Evolutionary conservation across 2,888 invertebrate genomes (phyloP), one percentile per base, ranked within the genome.

Genomic region (Lordiphosa fenestrarum): DNA sequence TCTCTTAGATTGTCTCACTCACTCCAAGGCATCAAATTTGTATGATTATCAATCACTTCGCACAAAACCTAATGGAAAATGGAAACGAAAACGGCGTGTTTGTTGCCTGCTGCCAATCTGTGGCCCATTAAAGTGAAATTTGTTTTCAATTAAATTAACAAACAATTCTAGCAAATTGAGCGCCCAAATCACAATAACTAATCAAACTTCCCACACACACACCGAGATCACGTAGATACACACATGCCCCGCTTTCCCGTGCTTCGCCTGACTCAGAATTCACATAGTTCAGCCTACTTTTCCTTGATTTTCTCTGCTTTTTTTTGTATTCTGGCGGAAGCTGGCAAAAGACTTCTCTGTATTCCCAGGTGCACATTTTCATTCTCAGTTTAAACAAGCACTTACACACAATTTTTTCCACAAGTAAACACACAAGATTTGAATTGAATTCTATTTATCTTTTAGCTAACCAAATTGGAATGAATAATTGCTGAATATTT

Each of bases 321-420:
- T 6, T 63, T 61, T 49, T 55, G 30, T 40, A 56, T 57, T 61
- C 48, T 52, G 49, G 61, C 61, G 61, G 61, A 61, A 61, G 61
- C 61, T 61, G 58, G 54, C 46, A 53, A 53, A 56, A 56, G 39
- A 25, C 40, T 59, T 60, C 59, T 48, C 46, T 57, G 42, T 40
- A 39, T 55, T 52, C 57, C 62, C 75, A 75, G 75, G 75, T 75
- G 75, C 54, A 75, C 61, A 66, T 78, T 78, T 75, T 75, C 73
- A 74, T 64, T 56, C 53, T 62, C 36, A 12, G 25, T 41, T 30
- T 36, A 53, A 65, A 51, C 64, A 66, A 52, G 59, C 54, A 67
- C 75, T 60, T 78, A 62, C 61, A 66, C 56, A 63, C 53, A 52
- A 37, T 49, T 60, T 23, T 57, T 56, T 48, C 47, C 37, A 15